These are phyloP conservation scores for Orestias chungarensis DNA, from an alignment of 2,797 vertebrate species.

Conservation along the genomic window DNA sequence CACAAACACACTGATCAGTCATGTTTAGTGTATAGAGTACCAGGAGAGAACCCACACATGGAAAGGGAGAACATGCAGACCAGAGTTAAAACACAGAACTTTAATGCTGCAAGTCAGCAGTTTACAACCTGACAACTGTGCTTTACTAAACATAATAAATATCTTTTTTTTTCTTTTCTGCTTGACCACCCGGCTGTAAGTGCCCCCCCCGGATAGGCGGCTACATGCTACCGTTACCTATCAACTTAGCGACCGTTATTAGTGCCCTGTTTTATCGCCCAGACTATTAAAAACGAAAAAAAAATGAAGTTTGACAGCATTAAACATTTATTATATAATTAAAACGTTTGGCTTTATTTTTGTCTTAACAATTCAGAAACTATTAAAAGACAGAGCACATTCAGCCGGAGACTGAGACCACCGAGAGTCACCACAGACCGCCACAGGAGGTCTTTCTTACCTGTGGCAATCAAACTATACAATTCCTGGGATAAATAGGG, in stretches of 20 bases:
- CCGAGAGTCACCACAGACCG: too few relatives aligned
- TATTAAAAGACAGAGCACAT: too few relatives aligned
- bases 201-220: neutral
- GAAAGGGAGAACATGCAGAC: neutral
- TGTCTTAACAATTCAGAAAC: too few relatives aligned
- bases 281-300: too few relatives aligned
- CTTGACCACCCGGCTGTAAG: conserved; percentile 75
- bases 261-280: too few relatives aligned
- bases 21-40: neutral
- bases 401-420: too few relatives aligned
- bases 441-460: too few relatives aligned
- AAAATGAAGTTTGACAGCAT: too few relatives aligned
- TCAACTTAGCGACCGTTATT: neutral
- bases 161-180: neutral
- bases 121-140: neutral
- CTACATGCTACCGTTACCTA: neutral
- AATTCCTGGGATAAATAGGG: too few relatives aligned
- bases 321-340: too few relatives aligned
- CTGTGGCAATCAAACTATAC: too few relatives aligned
- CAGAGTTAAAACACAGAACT: neutral
- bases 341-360: too few relatives aligned
- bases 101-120: neutral
- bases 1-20: neutral
- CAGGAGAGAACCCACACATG: neutral
- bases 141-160: neutral